Evolutionary conservation across 2,888 invertebrate species (phyloP), one percentile per base, ranked within the genome.

Genomic region (Achlya flavicornis): DNA sequence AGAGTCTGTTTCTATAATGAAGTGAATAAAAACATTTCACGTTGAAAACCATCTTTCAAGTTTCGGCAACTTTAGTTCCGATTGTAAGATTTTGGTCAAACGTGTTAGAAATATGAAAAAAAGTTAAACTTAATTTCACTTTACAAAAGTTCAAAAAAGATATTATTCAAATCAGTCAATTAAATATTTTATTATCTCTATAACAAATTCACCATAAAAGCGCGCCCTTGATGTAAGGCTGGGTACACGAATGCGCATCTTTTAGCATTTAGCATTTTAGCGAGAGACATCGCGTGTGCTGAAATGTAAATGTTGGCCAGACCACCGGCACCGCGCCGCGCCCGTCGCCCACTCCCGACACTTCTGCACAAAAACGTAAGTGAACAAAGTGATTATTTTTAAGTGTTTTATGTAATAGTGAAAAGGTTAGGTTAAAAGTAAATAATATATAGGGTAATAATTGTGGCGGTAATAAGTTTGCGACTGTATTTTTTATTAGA

Each of bases 301-400:
- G 65, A 68, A 68, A 83, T 83, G 83, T 80, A 70, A 83, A 83
- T 83, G 53, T 63, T 11, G 12, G 26, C 16, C 67, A 58, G 81
- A 80, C 83, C 83, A 83, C 82, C 82, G 73, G 66, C 74, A 74
- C 63, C 64, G 62, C 74, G 75, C 63, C 64, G 62, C 62, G 64
- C 72, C 71, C 62, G 57, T 46, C 58, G 53, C 53, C 53, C 53
- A 19, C 53, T n/a, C n/a, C 46, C n/a, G 19, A 53, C 53, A 53
- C 53, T n/a, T 53, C 53, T 7, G 10, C 53, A 53, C 53, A 53
- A 19, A 53, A 53, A 53, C 53, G 16, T 19, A 53, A 53, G 16
- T 19, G 53, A 19, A 53, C 53, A 53, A 53, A 53, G 53, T 53
- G 53, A 53, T 53, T 53, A 8, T 53, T 53, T 53, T 53, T 53